Conservation (phyloP, 2,888 invertebrate genomes). For the Neuroscelio doddi region DNA sequence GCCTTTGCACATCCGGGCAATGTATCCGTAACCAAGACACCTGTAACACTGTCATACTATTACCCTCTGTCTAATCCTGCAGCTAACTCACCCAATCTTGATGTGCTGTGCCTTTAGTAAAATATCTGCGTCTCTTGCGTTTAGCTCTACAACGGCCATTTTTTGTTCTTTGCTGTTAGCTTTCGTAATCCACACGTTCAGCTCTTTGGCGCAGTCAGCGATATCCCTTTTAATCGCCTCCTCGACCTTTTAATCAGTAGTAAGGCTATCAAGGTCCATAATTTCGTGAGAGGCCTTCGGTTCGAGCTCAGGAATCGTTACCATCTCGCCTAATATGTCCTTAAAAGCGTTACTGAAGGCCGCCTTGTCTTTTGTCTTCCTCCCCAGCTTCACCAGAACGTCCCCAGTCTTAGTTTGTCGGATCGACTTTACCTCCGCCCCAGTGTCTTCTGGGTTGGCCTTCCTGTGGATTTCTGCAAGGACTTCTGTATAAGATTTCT, state of each 20-base stretch:
- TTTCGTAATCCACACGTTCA: conserved; percentile 18
- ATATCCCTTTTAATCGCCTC: conserved; percentile 15
- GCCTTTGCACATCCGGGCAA: too few species aligned
- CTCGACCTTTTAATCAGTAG: conserved; percentile 16
- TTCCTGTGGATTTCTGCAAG: conserved; percentile 9
- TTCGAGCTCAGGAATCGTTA: not conserved
- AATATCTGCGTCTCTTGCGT: not conserved
- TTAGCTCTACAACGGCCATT: not conserved
- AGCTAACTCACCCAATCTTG: conserved; percentile 8
- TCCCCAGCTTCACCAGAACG: conserved; percentile 18
- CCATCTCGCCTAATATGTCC: conserved; percentile 1
- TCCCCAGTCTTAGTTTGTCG: conserved; percentile 15
- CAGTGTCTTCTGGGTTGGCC: conserved; percentile 9
- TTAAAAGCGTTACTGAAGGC: conserved; percentile 6
- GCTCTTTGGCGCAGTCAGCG: not conserved
- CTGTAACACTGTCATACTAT: too few species aligned
- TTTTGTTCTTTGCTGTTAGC: not conserved
- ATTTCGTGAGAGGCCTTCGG: conserved; percentile 16
- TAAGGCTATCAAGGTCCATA: conserved; percentile 22
- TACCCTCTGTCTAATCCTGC: too few species aligned
- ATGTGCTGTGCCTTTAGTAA: not conserved
- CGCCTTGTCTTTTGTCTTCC: not conserved
- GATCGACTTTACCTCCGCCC: conserved; percentile 10
- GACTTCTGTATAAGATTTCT: conserved; percentile 12
- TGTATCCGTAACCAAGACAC: too few species aligned